Base-by-base conservation (phyloP, 2,797 vertebrate genomes). In the Parambassis ranga region DNA sequence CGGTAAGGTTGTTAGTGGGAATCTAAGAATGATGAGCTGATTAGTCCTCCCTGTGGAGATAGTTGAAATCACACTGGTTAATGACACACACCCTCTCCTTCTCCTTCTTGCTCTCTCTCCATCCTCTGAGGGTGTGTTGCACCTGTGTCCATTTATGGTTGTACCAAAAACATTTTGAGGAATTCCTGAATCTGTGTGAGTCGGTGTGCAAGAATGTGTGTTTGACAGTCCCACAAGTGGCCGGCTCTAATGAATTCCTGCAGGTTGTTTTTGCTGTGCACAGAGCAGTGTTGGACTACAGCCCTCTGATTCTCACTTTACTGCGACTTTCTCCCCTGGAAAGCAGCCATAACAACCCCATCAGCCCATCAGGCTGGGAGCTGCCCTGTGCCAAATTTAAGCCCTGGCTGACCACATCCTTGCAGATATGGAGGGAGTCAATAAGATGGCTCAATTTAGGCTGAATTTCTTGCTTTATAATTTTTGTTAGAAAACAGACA, bases 21-120 rank as follows among this genome's bases (percentile, higher is more conserved):
- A 73, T 75, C 44, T 79, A 53, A 76, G 71, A 82, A 61, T 62
- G 73, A 83, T 82, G 75, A 73, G 53, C 59, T 75, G 75, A 82
- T 85, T 73, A 72, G 61, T 55, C 23, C 35, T 65, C 33, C 71
- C 71, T 57, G 55, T 50, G 61, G 69, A 71, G 68, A 52, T n/a
- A 31, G 52, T 58, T 9, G 3, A 55, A 28, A 37, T 77, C 51
- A 57, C 44, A 57, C 15, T 52, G 27, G 14, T 71, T 68, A 75
- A 64, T 71, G 33, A 14, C n/a, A 41, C 38, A 33, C 24, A 43
- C 41, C 46, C 9, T 37, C 6, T 13, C 15, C 14, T 6, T 32
- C n/a, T 41, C 16, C 7, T n/a, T 26, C n/a, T n/a, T n/a, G 23
- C 14, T 15, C 13, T 31, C 15, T 14, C 8, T 32, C 33, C 10